Evolutionary conservation across 1,140 invertebrate species (phyloP), one percentile per base, ranked within the genome.

Genomic region (Drosophila ficusphila): DNA sequence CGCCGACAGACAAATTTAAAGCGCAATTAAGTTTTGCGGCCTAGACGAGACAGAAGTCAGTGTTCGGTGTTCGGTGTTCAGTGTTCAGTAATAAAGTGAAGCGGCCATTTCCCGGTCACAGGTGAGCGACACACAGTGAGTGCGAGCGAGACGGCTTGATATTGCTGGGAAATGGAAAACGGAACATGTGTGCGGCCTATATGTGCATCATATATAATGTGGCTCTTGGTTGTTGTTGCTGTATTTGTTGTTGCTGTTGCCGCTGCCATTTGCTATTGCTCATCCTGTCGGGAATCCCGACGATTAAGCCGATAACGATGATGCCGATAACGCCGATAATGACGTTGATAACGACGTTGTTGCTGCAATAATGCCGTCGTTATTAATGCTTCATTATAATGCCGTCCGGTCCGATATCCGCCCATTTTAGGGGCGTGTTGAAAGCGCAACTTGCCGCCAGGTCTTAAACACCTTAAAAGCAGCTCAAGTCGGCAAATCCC

Each of bases 21-120:
- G 69, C 57, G 69, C 70, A 74, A 74, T 74, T 74, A 74, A 74
- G 48, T 74, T 74, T 74, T 74, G 70, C 42, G 70, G 68, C 57
- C 53, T 73, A 62, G 70, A 62, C 70, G 53, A 62, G 67, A 71
- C 44, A 60, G 52, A 71, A 42, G 51, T 65, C 61, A 49, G 41
- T 18, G 60, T 18, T 36, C 46, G 23, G 23, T 23, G 23, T 23
- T 23, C 23, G 23, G 23, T 23, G 23, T 23, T 23, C n/a, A n/a
- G n/a, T n/a, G n/a, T n/a, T 46, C 23, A 9, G 42, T 65, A 64
- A 64, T 21, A 68, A 68, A 68, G 61, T 21, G 33, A 23, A 16
- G 4, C 58, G 58, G 51, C 51, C 57, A 56, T 56, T 60, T 60
- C 4, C 57, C 49, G 25, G 34, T 62, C 53, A 31, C 34, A 58